A percentile compares a stretch with the other conserved stretches of the same genome.
Conservation (phyloP, 1,140 invertebrate genomes). For the Drosophila nasuta region DNA sequence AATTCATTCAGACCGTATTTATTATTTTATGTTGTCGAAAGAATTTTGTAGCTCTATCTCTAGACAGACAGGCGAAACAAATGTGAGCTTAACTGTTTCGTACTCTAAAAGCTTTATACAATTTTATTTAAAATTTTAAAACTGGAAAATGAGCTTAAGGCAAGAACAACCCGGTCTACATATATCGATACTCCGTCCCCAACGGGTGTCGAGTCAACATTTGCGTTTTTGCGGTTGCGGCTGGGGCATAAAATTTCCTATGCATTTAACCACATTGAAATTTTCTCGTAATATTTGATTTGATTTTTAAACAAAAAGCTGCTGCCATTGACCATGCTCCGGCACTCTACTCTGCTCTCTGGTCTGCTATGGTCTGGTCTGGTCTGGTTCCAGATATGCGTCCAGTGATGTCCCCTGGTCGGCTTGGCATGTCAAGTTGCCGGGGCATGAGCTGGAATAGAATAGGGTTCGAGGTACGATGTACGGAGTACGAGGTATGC, state of each 20-base stretch:
- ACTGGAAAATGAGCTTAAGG: background rate
- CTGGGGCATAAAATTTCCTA: constrained; percentile 66
- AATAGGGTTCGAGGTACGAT: no score
- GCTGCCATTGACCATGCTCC: constrained; percentile 32
- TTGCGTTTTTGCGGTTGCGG: constrained; percentile 73
- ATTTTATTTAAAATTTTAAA: no score
- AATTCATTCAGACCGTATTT: no score
- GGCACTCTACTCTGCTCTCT: no score
- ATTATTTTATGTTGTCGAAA: no score
- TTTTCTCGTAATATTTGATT: constrained; percentile 83
- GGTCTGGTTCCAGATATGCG: constrained; percentile 45
- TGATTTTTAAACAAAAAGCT: constrained; percentile 78
- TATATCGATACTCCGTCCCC: background rate
- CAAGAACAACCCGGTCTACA: background rate
- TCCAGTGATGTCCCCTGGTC: constrained; percentile 56
- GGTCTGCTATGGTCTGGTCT: constrained; percentile 1
- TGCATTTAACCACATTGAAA: constrained; percentile 80
- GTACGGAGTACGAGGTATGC: background rate
- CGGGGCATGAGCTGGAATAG: background rate
- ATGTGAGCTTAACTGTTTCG: no score
- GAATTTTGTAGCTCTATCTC: no score
- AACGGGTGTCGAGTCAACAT: constrained; percentile 63
- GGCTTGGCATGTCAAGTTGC: constrained; percentile 50
- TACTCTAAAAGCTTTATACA: no score
- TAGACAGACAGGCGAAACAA: no score